These are phyloP conservation scores for Neodiprion virginianus DNA, from an alignment of 1,140 invertebrate species.

Conservation along the genomic window DNA sequence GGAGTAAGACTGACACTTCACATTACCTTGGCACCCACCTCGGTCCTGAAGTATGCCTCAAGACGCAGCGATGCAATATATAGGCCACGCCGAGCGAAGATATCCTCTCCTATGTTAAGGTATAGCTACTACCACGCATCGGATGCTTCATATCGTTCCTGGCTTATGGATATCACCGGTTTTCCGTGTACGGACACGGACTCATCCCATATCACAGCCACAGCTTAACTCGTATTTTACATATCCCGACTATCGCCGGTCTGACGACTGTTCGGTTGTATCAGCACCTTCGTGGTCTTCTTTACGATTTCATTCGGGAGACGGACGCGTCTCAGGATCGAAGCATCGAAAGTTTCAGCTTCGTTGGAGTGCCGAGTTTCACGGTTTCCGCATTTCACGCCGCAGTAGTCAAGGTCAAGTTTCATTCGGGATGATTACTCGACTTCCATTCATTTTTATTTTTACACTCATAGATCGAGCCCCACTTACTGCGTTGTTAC, in stretches of 20 bases:
- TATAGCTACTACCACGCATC: neutral
- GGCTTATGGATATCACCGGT: neutral
- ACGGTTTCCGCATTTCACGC: neutral
- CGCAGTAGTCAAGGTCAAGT: neutral
- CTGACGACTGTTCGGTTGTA: neutral
- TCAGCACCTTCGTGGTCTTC: neutral
- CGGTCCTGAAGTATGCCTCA: neutral
- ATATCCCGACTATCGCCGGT: neutral
- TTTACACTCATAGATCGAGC: too few relatives aligned
- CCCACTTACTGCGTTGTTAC: too few relatives aligned
- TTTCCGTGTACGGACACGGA: neutral
- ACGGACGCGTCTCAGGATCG: neutral
- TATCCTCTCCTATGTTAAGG: neutral
- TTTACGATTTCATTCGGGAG: neutral
- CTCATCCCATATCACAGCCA: neutral
- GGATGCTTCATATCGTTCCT: neutral
- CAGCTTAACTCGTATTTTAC: neutral
- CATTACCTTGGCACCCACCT: slow-evolving; percentile 17
- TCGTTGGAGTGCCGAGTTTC: neutral
- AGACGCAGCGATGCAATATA: neutral
- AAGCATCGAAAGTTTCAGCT: neutral
- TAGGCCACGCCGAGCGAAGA: neutral
- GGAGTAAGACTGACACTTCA: slow-evolving; percentile 28
- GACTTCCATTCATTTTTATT: neutral
- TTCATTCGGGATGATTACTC: neutral